A percentile compares a stretch with the other conserved stretches of the same genome.
Conservation (phyloP, 2,113 vertebrate species). For the Xyliphius kryptos region DNA sequence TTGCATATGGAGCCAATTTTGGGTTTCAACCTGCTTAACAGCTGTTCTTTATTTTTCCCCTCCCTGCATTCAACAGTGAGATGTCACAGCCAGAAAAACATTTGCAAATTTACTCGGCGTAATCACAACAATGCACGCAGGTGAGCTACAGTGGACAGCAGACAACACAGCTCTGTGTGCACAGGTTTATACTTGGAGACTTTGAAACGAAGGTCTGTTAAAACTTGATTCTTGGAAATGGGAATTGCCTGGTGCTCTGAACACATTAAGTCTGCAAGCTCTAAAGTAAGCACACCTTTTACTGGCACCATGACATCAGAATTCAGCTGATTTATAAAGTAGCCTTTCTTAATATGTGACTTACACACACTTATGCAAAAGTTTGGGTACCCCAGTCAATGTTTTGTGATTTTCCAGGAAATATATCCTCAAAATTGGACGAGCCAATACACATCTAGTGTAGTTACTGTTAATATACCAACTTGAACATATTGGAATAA, state of each 20-base stretch:
- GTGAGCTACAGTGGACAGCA: slow-evolving; percentile 2
- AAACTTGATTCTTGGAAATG: neutral
- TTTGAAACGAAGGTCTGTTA: neutral
- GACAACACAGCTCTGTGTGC: slow-evolving; percentile 8
- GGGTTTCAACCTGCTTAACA: slow-evolving; percentile 43
- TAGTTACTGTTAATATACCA: too few relatives aligned
- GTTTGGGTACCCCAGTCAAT: too few relatives aligned
- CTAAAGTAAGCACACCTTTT: slow-evolving; percentile 4
- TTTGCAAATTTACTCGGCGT: slow-evolving; percentile 32
- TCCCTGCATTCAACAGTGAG: slow-evolving; percentile 36
- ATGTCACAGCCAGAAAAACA: slow-evolving; percentile 15
- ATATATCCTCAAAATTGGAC: too few relatives aligned
- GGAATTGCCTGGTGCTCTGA: neutral
- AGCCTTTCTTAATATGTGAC: too few relatives aligned
- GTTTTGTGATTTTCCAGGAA: too few relatives aligned
- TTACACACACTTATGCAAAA: too few relatives aligned
- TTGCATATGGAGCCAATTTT: slow-evolving; percentile 53
- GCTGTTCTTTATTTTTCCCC: slow-evolving; percentile 45
- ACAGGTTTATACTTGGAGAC: slow-evolving; percentile 1
- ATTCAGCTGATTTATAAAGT: neutral
- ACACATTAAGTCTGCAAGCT: neutral
- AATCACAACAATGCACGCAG: slow-evolving; percentile 31
- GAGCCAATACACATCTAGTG: too few relatives aligned
- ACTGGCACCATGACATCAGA: neutral
- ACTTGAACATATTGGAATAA: too few relatives aligned